Conservation (phyloP, 2,113 vertebrate genomes). For the Trematocara stigmaticum region DNA sequence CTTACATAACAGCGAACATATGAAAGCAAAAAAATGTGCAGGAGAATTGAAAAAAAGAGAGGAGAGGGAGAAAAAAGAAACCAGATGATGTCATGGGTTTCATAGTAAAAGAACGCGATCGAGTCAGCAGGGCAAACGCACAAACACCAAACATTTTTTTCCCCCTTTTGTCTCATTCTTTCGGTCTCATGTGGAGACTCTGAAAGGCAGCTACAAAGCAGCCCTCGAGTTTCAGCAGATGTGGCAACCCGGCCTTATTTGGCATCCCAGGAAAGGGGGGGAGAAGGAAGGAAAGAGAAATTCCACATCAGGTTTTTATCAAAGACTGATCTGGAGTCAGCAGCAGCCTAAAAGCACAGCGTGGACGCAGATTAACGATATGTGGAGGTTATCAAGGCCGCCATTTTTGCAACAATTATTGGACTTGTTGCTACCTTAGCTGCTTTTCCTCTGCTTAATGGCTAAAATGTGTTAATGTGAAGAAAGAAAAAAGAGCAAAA, state of each 20-base stretch:
- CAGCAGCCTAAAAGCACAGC: not conserved
- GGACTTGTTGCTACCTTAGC: accelerated
- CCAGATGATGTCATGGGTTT: conserved; percentile 53
- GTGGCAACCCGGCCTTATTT: conserved; percentile 62
- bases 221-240: conserved; percentile 40
- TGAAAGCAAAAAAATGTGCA: not conserved
- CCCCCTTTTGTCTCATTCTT: not conserved
- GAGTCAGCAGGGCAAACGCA: not conserved
- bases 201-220: not conserved
- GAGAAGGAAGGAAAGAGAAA: conserved; percentile 43
- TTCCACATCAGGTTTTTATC: conserved; percentile 70
- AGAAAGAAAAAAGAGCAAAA: not conserved
- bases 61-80: not conserved
- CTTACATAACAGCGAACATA: conserved; percentile 44
- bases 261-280: conserved; percentile 17
- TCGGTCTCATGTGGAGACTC: not conserved
- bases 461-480: not conserved
- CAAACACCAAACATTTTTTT: not conserved
- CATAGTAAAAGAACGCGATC: conserved; percentile 2
- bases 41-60: not conserved
- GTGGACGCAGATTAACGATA: not conserved
- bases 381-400: not conserved
- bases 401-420: not conserved
- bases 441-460: not conserved
- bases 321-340: conserved; percentile 37